Evolutionary conservation across 2,797 vertebrate species (phyloP).

Genomic region (Sardinella longiceps): DNA sequence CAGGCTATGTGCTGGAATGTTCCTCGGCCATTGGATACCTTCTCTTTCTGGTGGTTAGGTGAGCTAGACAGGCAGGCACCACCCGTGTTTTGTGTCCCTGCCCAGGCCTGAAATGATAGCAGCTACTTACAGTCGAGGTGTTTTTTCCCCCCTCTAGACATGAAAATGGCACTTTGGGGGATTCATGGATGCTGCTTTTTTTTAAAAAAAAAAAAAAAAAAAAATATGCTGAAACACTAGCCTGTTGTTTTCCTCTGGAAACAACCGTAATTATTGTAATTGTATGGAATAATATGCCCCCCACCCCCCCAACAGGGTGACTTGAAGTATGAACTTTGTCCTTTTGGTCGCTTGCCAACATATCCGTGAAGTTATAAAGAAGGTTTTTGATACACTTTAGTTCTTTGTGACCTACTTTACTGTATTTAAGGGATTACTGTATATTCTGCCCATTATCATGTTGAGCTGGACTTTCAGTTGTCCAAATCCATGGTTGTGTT

Average conservation of each 20-base stretch:
- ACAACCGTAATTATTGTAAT: constrained; percentile 43
- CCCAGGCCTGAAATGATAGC: constrained; percentile 49
- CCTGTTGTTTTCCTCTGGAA: constrained; percentile 46
- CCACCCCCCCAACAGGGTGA: neutral
- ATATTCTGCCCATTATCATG: too few species aligned
- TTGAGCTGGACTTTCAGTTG: too few species aligned
- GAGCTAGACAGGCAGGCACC: constrained; percentile 58
- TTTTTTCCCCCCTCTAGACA: constrained; percentile 29
- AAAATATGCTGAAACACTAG: constrained; percentile 40
- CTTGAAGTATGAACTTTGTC: constrained; percentile 7
- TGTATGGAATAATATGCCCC: constrained; percentile 36
- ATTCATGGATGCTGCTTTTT: neutral
- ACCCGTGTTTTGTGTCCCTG: constrained; percentile 53
- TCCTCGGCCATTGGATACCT: constrained; percentile 13
- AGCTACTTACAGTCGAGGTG: constrained; percentile 38
- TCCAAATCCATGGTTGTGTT: neutral
- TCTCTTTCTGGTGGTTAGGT: constrained; percentile 54
- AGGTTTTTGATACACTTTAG: neutral
- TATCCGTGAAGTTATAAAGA: neutral
- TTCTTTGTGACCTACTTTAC: too few species aligned
- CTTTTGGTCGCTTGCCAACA: constrained; percentile 2
- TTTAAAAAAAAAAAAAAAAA: constrained; percentile 31
- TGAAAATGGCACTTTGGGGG: constrained; percentile 37
- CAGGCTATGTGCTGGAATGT: neutral
- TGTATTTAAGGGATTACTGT: neutral